Conservation (phyloP, 1,140 invertebrate genomes). For the Heliconius melpomene region DNA sequence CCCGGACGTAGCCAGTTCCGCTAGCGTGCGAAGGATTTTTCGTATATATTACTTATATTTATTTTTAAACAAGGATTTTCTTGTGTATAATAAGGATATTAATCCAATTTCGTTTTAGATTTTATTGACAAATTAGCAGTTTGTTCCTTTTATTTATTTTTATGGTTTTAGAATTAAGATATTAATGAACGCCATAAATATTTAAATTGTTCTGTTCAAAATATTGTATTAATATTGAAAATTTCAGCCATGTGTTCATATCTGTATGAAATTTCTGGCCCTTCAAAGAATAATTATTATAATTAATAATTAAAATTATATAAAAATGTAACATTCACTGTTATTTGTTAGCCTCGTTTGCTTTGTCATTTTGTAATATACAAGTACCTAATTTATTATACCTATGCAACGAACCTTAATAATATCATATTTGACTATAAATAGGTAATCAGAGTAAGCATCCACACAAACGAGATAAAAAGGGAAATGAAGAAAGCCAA, state of each 20-base stretch:
- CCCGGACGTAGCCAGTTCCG: conserved; percentile 69
- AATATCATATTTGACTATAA: conserved; percentile 66
- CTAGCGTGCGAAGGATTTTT: conserved; percentile 56
- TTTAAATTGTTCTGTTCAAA: neutral
- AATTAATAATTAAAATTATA: neutral
- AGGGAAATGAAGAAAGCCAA: conserved; percentile 5
- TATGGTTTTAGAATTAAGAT: too few species aligned
- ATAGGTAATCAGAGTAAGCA: conserved; percentile 74
- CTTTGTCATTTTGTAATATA: conserved; percentile 62
- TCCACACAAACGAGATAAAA: conserved; percentile 49
- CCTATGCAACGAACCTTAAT: conserved; percentile 50
- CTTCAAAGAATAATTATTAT: neutral
- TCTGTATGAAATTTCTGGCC: neutral
- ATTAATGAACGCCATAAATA: too few species aligned
- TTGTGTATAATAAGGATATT: neutral
- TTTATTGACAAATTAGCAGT: neutral
- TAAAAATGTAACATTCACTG: conserved; percentile 3
- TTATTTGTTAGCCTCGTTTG: conserved; percentile 57
- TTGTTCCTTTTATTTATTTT: neutral
- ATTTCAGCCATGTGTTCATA: too few species aligned
- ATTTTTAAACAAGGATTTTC: neutral
- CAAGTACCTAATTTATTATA: conserved; percentile 60
- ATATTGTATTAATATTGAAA: neutral
- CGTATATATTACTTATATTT: neutral
- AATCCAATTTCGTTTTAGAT: neutral